These are phyloP conservation scores for Chloroceryle inda DNA, from an alignment of 2,797 vertebrate genomes.

Conservation along the genomic window DNA sequence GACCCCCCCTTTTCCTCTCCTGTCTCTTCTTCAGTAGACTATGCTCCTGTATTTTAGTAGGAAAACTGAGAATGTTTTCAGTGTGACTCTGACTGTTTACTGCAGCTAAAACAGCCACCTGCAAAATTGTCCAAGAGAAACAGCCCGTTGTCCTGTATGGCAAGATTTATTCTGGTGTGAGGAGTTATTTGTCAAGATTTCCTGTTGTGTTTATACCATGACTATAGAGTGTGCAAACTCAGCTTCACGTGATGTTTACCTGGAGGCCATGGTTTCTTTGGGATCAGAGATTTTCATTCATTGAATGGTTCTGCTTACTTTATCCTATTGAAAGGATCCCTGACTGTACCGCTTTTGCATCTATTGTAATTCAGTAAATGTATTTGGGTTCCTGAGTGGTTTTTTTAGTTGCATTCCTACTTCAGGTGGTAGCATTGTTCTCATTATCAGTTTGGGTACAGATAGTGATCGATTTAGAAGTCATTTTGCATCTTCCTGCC, in stretches of 20 bases:
- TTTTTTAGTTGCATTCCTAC: background rate
- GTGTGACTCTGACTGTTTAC: slow-evolving; percentile 25
- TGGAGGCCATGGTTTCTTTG: slow-evolving; percentile 44
- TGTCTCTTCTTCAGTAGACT: slow-evolving; percentile 50
- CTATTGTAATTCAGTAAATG: background rate
- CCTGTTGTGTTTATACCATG: background rate
- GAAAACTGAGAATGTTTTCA: slow-evolving; percentile 38
- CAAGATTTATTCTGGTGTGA: slow-evolving; percentile 10
- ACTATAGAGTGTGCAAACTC: slow-evolving; percentile 34
- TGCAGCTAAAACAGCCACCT: slow-evolving; percentile 30
- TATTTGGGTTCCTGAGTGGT: background rate
- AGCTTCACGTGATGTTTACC: slow-evolving; percentile 18
- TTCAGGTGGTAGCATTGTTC: background rate
- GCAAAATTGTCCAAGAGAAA: slow-evolving; percentile 28
- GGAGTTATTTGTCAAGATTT: slow-evolving; percentile 1
- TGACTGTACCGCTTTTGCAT: background rate
- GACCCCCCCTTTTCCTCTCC: slow-evolving; percentile 5
- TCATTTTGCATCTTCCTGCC: background rate
- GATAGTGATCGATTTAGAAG: background rate
- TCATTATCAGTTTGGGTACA: background rate
- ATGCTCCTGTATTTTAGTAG: slow-evolving; percentile 50
- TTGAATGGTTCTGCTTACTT: slow-evolving; percentile 31
- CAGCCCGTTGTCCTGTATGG: slow-evolving; percentile 24
- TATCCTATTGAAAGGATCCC: slow-evolving; percentile 63
- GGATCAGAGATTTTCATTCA: slow-evolving; percentile 55